phyloP scores from a whole-genome alignment of 2,888 invertebrate genomes.

The Eretmocerus hayati region DNA sequence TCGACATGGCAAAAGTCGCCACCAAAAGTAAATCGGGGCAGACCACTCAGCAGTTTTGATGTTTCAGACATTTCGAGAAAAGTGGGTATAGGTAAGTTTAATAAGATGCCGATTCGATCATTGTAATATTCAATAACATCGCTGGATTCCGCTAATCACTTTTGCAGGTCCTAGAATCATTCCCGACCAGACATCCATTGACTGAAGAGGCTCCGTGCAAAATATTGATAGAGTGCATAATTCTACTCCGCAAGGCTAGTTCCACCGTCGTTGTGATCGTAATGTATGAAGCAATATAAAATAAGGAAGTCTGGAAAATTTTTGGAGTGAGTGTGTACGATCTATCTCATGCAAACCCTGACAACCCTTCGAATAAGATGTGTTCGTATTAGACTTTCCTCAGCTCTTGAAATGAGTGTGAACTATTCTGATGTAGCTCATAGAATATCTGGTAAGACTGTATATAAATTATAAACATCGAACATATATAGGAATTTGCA shows the following conservation, averaged over 20 bases:
- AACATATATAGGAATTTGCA: neutral
- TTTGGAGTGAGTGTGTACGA: slow-evolving; percentile 20
- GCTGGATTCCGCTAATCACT: too few species aligned
- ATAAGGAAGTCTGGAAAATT: slow-evolving; percentile 24
- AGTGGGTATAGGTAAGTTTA: too few species aligned
- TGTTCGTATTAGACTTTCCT: slow-evolving; percentile 30
- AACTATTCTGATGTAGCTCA: slow-evolving; percentile 21
- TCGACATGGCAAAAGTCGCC: too few species aligned
- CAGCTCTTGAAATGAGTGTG: slow-evolving; percentile 27
- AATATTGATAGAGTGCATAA: slow-evolving; percentile 28
- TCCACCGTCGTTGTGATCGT: slow-evolving; percentile 27
- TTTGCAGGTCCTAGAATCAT: slow-evolving; percentile 16
- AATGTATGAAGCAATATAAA: neutral
- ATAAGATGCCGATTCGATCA: too few species aligned
- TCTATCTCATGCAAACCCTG: slow-evolving; percentile 27
- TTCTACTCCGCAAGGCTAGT: slow-evolving; percentile 24
- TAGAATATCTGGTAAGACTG: slow-evolving; percentile 17
- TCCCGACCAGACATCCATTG: slow-evolving; percentile 21
- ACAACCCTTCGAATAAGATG: slow-evolving; percentile 11
- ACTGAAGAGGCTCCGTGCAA: slow-evolving; percentile 24
- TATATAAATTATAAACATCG: neutral
- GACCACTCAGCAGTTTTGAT: too few species aligned
- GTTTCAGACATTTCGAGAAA: too few species aligned
- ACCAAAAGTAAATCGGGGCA: too few species aligned
- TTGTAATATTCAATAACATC: too few species aligned